Base-by-base conservation (phyloP, 2,113 vertebrate species). In the Sarotherodon lohbergeri region DNA sequence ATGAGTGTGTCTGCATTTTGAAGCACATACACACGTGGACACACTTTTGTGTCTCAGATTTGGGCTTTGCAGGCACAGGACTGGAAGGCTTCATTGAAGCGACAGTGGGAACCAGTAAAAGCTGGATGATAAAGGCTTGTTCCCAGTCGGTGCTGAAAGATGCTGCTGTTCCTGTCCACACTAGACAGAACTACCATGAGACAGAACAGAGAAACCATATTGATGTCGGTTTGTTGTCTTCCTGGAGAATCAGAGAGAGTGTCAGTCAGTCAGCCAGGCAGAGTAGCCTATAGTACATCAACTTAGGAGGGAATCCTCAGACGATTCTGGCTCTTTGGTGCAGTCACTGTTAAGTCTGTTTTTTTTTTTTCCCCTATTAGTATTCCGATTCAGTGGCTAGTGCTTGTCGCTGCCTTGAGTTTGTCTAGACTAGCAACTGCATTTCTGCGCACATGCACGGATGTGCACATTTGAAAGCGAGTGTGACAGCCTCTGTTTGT, bases 331-430 rank as follows among this genome's bases (percentile, higher is more conserved):
- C 91, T 94, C 91, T 95, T 94, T 94, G 94, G 89, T 93, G 93
- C 90, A 68, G 88, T 59, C 87, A 80, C 88, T 92, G 90, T 92
- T 88, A 86, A 87, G 81, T 91, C 76, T 85, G 41, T 57, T 92
- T 86, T 92, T 84, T 56, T 92, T 87, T 92, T 81, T 85, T 82
- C 78, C 88, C 78, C 88, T 84, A 95, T 93, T 95, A 93, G 90
- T 94, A 92, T 93, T 95, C 93, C 88, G 89, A 95, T 94, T 94
- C 90, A 92, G 92, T 94, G 95, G 95, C 95, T 93, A 96, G 84
- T 89, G 89, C 93, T 93, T 94, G 92, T 95, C 93, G 92, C 85
- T 83, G 90, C 88, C 91, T 91, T 89, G 91, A 84, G 92, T 92
- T 84, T 94, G 92, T 94, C 89, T 88, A 78, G 87, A 90, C 85